A percentile compares a stretch with the other conserved stretches of the same genome.
Conservation (phyloP, 2,113 vertebrate genomes). For the Phylloscopus trochiloides region DNA sequence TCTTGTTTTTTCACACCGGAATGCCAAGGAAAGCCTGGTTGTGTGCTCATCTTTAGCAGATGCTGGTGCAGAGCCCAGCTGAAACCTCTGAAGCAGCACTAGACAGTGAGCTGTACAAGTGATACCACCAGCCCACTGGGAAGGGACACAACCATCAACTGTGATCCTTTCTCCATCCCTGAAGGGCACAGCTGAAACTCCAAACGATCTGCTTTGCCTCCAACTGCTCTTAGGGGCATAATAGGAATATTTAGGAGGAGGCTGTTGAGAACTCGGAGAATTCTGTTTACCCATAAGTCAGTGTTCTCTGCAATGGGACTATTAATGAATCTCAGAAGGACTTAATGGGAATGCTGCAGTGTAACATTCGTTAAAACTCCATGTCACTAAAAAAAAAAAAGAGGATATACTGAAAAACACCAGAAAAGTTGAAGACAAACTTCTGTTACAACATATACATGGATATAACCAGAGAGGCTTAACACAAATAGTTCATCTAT, state of each 20-base stretch:
- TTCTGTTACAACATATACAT: background rate
- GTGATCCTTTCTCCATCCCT: background rate
- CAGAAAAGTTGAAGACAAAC: background rate
- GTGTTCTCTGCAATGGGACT: background rate
- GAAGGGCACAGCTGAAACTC: background rate
- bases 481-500: background rate
- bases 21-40: background rate
- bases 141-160: background rate
- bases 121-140: rapidly evolving
- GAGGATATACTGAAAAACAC: background rate
- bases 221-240: background rate
- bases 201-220: background rate
- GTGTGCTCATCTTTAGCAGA: background rate
- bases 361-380: background rate
- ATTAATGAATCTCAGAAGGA: background rate
- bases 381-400: background rate
- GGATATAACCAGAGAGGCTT: background rate
- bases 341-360: background rate
- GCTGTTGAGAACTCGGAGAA: background rate
- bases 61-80: background rate
- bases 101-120: background rate
- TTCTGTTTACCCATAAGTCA: background rate
- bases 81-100: background rate
- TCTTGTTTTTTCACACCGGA: background rate
- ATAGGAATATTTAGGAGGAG: background rate